Percentiles rank a stretch among this genome's conserved stretches.
These are phyloP conservation scores for Apaloderma vittatum DNA, from an alignment of 2,113 vertebrate genomes.

Conservation along the genomic window DNA sequence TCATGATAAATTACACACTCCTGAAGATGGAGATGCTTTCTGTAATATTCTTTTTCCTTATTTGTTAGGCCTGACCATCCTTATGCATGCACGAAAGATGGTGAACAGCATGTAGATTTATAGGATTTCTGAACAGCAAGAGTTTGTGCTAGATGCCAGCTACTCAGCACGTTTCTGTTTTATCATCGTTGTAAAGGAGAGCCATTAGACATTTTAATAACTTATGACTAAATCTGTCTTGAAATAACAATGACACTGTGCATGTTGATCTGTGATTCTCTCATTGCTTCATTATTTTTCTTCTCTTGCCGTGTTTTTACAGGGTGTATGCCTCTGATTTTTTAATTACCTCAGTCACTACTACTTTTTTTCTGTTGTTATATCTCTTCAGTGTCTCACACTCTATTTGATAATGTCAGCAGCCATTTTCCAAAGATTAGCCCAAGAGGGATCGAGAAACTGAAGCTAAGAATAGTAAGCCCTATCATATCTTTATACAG, in stretches of 20 bases:
- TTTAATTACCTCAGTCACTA: background rate
- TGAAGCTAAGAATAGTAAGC: background rate
- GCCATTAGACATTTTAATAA: background rate
- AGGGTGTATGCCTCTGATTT: background rate
- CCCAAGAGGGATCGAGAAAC: background rate
- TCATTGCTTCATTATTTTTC: background rate
- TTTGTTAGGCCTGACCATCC: background rate
- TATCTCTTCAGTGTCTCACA: background rate
- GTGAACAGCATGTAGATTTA: background rate
- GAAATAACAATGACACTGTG: background rate
- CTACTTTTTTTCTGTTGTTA: background rate
- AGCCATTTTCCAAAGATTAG: slow-evolving; percentile 10
- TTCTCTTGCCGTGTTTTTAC: background rate
- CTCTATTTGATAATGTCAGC: background rate
- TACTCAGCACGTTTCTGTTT: background rate
- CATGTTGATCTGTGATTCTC: background rate
- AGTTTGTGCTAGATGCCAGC: background rate
- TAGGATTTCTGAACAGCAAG: background rate
- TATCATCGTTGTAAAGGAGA: slow-evolving; percentile 10
- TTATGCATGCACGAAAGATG: background rate
- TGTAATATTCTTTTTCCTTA: background rate
- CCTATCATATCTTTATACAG: background rate
- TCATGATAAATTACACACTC: background rate
- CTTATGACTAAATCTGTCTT: background rate
- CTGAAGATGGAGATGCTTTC: background rate